Evolutionary conservation across 2,113 vertebrate genomes (phyloP), one percentile per base, ranked within the genome.

Genomic region (Gobio gobio): DNA sequence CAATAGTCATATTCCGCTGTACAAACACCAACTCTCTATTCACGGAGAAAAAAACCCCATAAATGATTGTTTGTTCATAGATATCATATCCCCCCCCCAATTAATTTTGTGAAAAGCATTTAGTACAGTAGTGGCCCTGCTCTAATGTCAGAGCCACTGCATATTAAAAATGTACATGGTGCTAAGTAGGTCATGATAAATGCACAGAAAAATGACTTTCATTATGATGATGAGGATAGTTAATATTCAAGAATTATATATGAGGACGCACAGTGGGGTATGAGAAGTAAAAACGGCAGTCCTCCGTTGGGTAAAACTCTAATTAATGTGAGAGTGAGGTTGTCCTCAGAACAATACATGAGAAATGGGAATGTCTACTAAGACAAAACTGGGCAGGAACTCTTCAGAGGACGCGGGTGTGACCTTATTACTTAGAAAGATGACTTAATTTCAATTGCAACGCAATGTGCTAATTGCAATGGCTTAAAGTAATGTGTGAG

Each of bases 101-200:
- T 22, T 9, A 7, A 70, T 70, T 68, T 36, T 58, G 22, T 18
- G 33, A 24, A 10, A 24, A 63, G 10, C 49, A 24, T 43, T 83
- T 40, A 14, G 24, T 13, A 54, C 4, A 20, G 18, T 54, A 26
- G 10, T 26, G 24, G 18, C 47, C 54, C 33, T 74, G 63, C 22
- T 79, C 12, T 79, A 66, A 72, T 70, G 45, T 77, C 45, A 83
- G 54, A 88, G 88, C 84, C 78, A 85, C 75, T 64, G 74, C 89
- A 90, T 84, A 93, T 94, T 90, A 92, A 75, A 12, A 85, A 86
- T 87, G 86, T 79, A 89, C 76, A 86, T 84, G 70, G 83, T 87
- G 87, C 90, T 90, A 93, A 92, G 89, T 92, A 92, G 92, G 90
- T 87, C 92, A 89, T 90, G 90, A 93, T 86, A 90, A 91, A 86